phyloP scores from a whole-genome alignment of 2,797 vertebrate genomes.

The Bufotes viridis region DNA sequence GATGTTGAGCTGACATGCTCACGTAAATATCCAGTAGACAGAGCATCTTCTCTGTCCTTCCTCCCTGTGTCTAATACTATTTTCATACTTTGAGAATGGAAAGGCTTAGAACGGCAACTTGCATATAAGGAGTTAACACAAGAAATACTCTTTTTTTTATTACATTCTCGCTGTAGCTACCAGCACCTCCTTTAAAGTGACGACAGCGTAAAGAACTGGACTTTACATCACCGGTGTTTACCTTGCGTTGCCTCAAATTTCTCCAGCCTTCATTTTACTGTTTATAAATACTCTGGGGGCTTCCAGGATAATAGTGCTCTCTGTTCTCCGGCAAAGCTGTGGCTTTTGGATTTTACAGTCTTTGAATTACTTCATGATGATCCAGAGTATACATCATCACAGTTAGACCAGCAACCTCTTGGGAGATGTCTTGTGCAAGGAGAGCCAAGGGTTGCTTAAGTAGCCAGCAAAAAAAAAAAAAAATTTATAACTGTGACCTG shows the following conservation, averaged over 20 bases:
- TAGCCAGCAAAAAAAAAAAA: conserved; percentile 69
- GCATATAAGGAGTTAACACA: conserved; percentile 11
- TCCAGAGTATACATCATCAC: conserved; percentile 74
- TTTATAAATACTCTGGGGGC: conserved; percentile 70
- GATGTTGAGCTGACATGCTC: conserved; percentile 55
- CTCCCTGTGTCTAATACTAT: neutral
- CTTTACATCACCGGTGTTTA: conserved; percentile 54
- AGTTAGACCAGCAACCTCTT: conserved; percentile 70
- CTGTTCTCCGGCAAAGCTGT: conserved; percentile 68
- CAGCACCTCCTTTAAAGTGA: conserved; percentile 57
- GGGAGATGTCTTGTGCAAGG: conserved; percentile 68
- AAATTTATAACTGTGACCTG: conserved; percentile 77
- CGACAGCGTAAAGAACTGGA: conserved; percentile 56
- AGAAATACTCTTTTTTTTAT: conserved; percentile 29
- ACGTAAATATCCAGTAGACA: conserved; percentile 42
- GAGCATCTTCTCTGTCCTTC: conserved; percentile 20
- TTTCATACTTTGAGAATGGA: neutral
- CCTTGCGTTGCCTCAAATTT: conserved; percentile 65
- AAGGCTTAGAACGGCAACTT: neutral
- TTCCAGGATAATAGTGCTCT: conserved; percentile 68
- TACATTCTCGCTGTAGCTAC: conserved; percentile 24
- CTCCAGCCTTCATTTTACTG: conserved; percentile 65
- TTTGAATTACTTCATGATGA: conserved; percentile 73
- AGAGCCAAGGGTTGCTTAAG: conserved; percentile 69
- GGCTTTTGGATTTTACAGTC: conserved; percentile 73